Conservation (phyloP, 2,797 vertebrate genomes). For the Spheniscus humboldti region DNA sequence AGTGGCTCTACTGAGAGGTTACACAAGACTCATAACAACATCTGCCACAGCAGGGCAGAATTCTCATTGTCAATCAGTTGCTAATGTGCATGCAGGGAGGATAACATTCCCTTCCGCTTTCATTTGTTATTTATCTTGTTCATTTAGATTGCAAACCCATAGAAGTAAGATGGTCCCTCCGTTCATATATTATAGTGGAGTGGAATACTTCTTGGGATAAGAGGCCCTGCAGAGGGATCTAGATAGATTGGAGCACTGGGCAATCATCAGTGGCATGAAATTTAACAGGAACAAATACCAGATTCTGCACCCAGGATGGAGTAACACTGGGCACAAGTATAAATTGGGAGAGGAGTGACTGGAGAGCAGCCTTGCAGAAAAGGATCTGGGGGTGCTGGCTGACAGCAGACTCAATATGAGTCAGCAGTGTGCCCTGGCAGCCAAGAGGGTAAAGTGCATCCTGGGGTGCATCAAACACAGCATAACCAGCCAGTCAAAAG, state of each 20-base stretch:
- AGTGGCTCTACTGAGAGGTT: neutral
- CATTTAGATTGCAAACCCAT: neutral
- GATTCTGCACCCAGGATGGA: neutral
- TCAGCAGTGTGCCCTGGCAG: neutral
- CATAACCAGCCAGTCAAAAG: neutral
- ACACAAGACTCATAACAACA: neutral
- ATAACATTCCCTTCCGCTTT: neutral
- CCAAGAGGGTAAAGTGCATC: neutral
- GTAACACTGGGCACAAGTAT: rapidly evolving
- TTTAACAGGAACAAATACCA: neutral
- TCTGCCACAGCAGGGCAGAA: neutral
- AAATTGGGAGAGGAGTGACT: neutral
- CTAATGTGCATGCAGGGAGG: neutral
- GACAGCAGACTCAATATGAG: rapidly evolving
- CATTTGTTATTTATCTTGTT: neutral
- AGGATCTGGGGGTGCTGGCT: neutral
- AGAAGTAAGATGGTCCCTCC: neutral
- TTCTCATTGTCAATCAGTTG: neutral
- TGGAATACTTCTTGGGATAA: neutral
- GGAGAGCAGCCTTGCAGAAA: neutral
- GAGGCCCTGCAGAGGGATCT: neutral
- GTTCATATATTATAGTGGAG: neutral
- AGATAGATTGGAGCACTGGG: neutral
- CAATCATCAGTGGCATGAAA: neutral
- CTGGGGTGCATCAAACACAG: neutral